Base-by-base conservation (phyloP, 2,113 vertebrate genomes). In the Papio anubis region DNA sequence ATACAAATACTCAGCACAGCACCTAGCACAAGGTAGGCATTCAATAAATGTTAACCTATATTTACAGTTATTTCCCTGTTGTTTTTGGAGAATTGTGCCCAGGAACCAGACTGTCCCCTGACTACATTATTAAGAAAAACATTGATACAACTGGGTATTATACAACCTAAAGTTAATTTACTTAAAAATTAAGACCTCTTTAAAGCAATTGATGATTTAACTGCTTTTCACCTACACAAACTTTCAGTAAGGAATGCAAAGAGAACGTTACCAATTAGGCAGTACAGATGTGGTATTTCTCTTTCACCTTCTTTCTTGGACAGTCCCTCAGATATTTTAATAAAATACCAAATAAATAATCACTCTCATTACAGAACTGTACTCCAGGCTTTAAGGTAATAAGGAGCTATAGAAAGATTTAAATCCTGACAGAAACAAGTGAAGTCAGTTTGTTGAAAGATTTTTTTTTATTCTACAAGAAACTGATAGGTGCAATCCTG, bases 381-480 rank as follows among this genome's bases (percentile, higher is more conserved):
- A 87, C 8, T 94, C 50, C 32, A 92, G 40, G 25, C 30, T 93
- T 1, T 35, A 59, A 30, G 23, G 93, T 93, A 40, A 25, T 25
- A 59, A 94, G 20, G 38, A 94, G 13, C 18, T 73, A 89, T 38
- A 82, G 40, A 87, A 97, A 93, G 21, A 82, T 43, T 84, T 50
- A 97, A 92, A 68, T 95, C 52, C 82, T 92, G 30, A 97, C 27
- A 96, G 91, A 97, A 91, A 97, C 70, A 84, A 96, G 48, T 68
- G 32, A 88, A 87, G 66, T 94, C 93, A 75, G 59, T 95, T 97
- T 79, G 76, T 84, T 95, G 50, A 94, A 94, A 93, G 38, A 27
- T 59, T 90, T 85, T 96, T 96, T 96, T 97, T 96, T 91, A 97
- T 97, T 97, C 79, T 97, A 96, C 50, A 95, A 93, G 90, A 91